These are phyloP conservation scores for Augiades crinisus DNA, from an alignment of 2,888 invertebrate species.

Conservation along the genomic window DNA sequence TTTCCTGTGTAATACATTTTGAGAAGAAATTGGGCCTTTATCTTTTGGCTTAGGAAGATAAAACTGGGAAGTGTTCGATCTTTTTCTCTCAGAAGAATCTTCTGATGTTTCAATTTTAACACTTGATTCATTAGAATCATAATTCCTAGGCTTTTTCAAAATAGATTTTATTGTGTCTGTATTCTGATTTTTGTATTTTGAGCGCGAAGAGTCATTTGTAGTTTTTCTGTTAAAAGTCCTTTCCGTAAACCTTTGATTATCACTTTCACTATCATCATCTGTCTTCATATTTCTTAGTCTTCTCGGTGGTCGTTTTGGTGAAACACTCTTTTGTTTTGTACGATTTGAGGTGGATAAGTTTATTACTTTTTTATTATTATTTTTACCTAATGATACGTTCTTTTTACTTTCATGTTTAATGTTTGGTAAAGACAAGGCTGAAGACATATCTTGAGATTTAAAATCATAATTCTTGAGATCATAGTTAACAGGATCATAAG, in stretches of 20 bases:
- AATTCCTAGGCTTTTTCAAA: slow-evolving; percentile 79
- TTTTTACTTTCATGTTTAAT: slow-evolving; percentile 71
- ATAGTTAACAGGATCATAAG: slow-evolving; percentile 74
- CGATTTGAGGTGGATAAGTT: slow-evolving; percentile 54
- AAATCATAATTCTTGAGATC: slow-evolving; percentile 70
- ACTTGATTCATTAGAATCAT: slow-evolving; percentile 49
- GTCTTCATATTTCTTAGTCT: slow-evolving; percentile 73
- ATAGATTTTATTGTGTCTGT: slow-evolving; percentile 81
- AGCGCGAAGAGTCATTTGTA: slow-evolving; percentile 45
- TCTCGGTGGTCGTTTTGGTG: slow-evolving; percentile 84
- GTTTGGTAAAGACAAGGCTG: slow-evolving; percentile 65
- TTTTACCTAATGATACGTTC: slow-evolving; percentile 56
- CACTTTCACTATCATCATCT: slow-evolving; percentile 77
- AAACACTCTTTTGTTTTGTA: slow-evolving; percentile 71
- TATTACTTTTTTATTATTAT: slow-evolving; percentile 57
- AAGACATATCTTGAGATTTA: slow-evolving; percentile 57
- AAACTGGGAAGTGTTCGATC: slow-evolving; percentile 78
- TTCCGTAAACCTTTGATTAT: slow-evolving; percentile 65
- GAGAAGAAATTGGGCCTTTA: slow-evolving; percentile 50
- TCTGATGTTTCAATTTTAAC: slow-evolving; percentile 53
- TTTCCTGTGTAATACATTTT: too few relatives aligned
- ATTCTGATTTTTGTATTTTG: slow-evolving; percentile 59
- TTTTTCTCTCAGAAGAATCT: slow-evolving; percentile 56
- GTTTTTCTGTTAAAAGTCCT: slow-evolving; percentile 52
- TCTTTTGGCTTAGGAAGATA: slow-evolving; percentile 82